Evolutionary conservation across 2,888 invertebrate species (phyloP).

Genomic region (Callinectes sapidus): DNA sequence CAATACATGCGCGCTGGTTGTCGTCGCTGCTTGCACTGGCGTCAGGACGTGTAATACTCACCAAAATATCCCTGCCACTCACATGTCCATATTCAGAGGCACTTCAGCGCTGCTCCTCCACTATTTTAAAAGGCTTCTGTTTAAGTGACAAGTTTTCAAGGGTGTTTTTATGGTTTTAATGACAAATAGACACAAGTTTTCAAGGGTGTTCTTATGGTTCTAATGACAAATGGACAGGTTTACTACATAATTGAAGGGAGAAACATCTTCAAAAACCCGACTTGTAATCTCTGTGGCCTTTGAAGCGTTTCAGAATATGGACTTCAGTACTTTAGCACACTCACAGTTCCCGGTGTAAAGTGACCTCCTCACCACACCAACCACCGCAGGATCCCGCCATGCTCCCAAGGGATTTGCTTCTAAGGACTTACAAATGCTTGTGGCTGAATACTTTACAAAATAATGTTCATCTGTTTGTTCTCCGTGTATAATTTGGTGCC

Average conservation of each 20-base stretch:
- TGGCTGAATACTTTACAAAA: background rate
- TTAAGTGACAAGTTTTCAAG: no score
- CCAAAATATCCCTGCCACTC: background rate
- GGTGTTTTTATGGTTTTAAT: no score
- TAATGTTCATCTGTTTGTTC: background rate
- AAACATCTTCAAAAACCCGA: no score
- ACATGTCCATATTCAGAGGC: no score
- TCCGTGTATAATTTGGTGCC: background rate
- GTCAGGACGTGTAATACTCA: background rate
- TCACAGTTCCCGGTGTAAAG: background rate
- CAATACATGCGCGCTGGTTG: background rate
- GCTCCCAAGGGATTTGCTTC: background rate
- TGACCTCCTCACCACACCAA: background rate
- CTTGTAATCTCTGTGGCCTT: no score
- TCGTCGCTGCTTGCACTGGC: background rate
- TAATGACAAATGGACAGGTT: no score
- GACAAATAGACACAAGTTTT: no score
- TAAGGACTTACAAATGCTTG: background rate
- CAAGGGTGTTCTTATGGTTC: no score
- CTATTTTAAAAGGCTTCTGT: no score
- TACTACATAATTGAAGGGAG: no score
- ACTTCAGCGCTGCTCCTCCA: no score
- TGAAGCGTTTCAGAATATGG: no score
- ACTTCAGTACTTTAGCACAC: background rate
- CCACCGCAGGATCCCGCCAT: background rate